Evolutionary conservation across 2,888 invertebrate genomes (phyloP), one percentile per base, ranked within the genome.

Genomic region (Lagria hirta): DNA sequence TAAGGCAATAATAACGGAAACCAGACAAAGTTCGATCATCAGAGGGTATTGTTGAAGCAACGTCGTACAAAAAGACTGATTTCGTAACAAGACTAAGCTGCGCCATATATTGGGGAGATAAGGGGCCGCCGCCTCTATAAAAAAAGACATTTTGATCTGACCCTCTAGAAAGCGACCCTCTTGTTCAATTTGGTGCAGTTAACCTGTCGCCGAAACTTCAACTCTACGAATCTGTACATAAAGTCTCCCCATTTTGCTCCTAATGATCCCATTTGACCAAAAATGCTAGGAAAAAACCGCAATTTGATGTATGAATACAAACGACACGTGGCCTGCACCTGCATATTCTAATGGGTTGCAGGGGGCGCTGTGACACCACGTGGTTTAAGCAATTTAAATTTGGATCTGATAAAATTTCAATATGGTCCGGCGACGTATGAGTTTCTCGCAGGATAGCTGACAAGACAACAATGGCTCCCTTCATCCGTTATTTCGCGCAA

Each of bases 121-220:
- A 48, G 54, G 57, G 57, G 56, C 54, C 49, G 51, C 52, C 40
- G 51, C 55, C 54, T 57, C 52, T 60, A 61, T 66, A 66, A 66
- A 66, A 66, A 65, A 66, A 66, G 64, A 65, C 65, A 61, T 65
- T 64, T 58, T 61, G 65, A n/a, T n/a, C n/a, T n/a, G n/a, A 65
- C 65, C 65, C 66, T 62, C 52, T 51, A 50, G 13, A 48, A 51
- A 55, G 55, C 55, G 54, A 49, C 48, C 63, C 61, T 58, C 52
- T 51, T 52, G 60, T 61, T 64, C 64, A 63, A 64, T 67, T 66
- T 64, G 60, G 54, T 58, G 59, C 56, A 61, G 66, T 66, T 66
- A 66, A 65, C 65, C 62, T 65, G 48, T 30, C 24, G 20, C 5
- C 20, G 20, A 18, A 18, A 18, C n/a, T 18, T 18, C 20, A 18